Evolutionary conservation across 37 sponge, comb jelly and placozoan species (phyloP), one percentile per base, ranked within the genome.

Genomic region (Bolinopsis microptera): DNA sequence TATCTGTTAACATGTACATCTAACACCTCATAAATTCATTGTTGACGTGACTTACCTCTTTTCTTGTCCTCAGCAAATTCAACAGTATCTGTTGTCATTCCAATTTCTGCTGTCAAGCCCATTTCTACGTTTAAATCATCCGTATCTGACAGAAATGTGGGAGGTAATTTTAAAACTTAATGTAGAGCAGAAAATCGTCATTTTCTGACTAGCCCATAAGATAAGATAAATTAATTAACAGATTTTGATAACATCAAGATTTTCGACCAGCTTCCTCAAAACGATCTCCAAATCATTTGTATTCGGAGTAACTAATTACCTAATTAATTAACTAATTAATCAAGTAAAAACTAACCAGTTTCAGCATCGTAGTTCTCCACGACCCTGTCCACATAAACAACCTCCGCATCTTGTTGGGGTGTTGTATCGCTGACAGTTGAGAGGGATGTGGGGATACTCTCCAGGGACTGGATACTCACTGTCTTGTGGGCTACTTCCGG

Each of bases 401-500:
- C 82, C 82, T 80, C 82, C 24, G 82, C 23, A 9, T 80, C 82
- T 13, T 35, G 32, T 2, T 32, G 34, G 32, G 38, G 22, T 22
- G 22, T 2, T 16, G 35, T 1, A 33, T 32, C 38, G 8, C 30
- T 26, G 74, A 28, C 23, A 1, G 82, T 80, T 24, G 21, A 18
- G 3, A 35, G 22, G 18, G 82, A 35, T 36, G 0, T 24, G 37
- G 82, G 37, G 21, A 80, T 33, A 21, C 32, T 21, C 37, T 80
- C 82, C 30, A 80, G 82, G 5, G 82, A 80, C 38, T 80, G 82
- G 82, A 80, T 80, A 36, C 38, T 36, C 36, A 80, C 30, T 3
- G 82, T 33, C 82, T 80, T 80, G 82, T 80, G 82, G 32, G 82
- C 82, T 80, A 80, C 82, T 33, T 80, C 82, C 2, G 82, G 82